Evolutionary conservation across 1,140 invertebrate genomes (phyloP), one percentile per base, ranked within the genome.

Genomic region (Drosophila nannoptera): DNA sequence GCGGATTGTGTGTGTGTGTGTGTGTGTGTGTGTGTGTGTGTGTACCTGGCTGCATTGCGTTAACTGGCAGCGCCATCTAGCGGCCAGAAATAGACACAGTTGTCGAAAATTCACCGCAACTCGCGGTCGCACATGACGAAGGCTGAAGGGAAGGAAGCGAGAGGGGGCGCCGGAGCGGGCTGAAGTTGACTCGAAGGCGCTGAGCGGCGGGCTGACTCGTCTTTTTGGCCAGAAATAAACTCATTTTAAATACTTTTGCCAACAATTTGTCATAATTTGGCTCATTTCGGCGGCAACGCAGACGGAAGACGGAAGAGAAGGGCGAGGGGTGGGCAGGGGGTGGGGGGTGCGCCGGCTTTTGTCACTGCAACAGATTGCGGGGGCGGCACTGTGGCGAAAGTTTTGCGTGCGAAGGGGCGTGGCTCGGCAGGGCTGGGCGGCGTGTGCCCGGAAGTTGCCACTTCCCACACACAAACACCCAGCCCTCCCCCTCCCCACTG

Each of bases 221-320:
- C 43, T 63, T 31, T 54, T 55, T 40, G 33, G 45, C 42, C 54
- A 56, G 50, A 72, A 84, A 86, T 84, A 84, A 84, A 84, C 80
- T 86, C 81, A 84, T 84, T 84, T 84, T 84, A 86, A 84, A 84
- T 84, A 84, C 80, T 84, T 84, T 84, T 73, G 81, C 77, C 80
- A 83, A 83, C 78, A 83, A 83, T 83, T 83, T 83, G 78, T 81
- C 81, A 84, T 84, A 84, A 84, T 84, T 84, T 84, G 80, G 81
- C 80, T 84, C 81, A 84, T 84, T 84, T 84, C 77, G 62, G 16
- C 77, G 78, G 78, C 80, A 59, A 78, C 72, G 73, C 64, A 80
- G 69, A 61, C 22, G 22, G n/a, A n/a, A n/a, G n/a, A n/a, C 22
- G 3, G 22, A 3, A 22, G 22, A 22, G 22, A 22, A 1, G 1